These are phyloP conservation scores for Neoascia interrupta DNA, from an alignment of 2,888 invertebrate species.

Conservation along the genomic window DNA sequence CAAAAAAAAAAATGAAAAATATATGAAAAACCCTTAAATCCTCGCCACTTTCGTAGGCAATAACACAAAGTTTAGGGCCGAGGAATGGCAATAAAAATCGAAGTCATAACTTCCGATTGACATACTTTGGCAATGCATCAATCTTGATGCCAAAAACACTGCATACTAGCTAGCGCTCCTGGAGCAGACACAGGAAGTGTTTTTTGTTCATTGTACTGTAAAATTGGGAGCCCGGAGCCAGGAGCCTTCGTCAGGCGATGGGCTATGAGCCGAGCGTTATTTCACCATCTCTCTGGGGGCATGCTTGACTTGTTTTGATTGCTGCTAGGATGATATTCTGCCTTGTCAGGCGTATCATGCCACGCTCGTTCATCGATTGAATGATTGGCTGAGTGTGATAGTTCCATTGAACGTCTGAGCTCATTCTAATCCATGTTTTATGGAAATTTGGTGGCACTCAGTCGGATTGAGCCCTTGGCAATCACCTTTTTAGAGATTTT, in stretches of 20 bases:
- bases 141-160: conserved; percentile 5
- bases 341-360: neutral
- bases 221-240: no score
- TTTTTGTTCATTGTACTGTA: conserved; percentile 4
- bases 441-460: neutral
- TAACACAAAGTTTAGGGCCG: neutral
- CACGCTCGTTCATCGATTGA: conserved; percentile 9
- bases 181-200: neutral
- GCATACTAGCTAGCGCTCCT: no score
- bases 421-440: conserved; percentile 3
- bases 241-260: no score
- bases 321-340: neutral
- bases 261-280: no score
- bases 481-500: neutral
- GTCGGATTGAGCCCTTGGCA: conserved; percentile 7
- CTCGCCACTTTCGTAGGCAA: neutral
- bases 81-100: conserved; percentile 12
- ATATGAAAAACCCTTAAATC: neutral
- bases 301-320: conserved; percentile 23
- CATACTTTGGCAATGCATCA: conserved; percentile 9
- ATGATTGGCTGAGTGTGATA: neutral
- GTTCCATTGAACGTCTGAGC: neutral
- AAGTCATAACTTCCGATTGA: conserved; percentile 32
- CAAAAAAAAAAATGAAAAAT: no score
- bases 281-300: neutral